Conservation (phyloP, 2,113 vertebrate genomes). For the Ivindomyrus marchei region DNA sequence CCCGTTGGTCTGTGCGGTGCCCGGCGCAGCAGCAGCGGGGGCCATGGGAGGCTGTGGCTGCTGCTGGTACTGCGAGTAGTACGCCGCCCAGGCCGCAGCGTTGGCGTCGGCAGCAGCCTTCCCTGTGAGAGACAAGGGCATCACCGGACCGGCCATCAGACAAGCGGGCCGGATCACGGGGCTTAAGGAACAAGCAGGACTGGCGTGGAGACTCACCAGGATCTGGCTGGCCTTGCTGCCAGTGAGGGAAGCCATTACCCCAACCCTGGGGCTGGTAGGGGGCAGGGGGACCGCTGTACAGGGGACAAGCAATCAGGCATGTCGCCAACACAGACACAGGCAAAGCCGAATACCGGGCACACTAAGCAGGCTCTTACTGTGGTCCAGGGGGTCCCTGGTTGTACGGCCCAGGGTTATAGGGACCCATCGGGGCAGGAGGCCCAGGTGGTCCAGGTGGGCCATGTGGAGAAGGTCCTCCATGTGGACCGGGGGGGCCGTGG, state of each 20-base stretch:
- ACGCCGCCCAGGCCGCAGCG: conserved; percentile 96
- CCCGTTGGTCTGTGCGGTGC: conserved; percentile 83
- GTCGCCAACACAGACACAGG: background rate
- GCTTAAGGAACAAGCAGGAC: background rate
- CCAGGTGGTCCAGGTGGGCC: conserved; percentile 85
- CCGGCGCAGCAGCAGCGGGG: conserved; percentile 77
- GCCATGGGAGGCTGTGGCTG: conserved; percentile 91
- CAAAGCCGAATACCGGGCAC: background rate
- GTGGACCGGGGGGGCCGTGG: conserved; percentile 90
- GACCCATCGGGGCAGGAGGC: conserved; percentile 90
- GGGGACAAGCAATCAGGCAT: conserved; percentile 14
- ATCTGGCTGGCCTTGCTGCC: conserved; percentile 94
- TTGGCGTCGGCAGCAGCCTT: conserved; percentile 96
- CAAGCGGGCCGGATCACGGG: background rate
- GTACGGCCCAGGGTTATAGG: conserved; percentile 93
- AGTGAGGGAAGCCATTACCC: conserved; percentile 95
- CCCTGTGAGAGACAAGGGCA: conserved; percentile 58
- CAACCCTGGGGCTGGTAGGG: conserved; percentile 94
- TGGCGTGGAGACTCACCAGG: conserved; percentile 68
- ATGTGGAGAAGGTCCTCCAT: conserved; percentile 83
- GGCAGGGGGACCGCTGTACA: conserved; percentile 82
- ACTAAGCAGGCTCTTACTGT: conserved; percentile 71
- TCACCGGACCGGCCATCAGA: background rate
- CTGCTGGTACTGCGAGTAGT: conserved; percentile 96
- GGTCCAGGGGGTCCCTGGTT: conserved; percentile 93